Percentiles rank a stretch among this genome's conserved stretches.
These are phyloP conservation scores for Bovichtus variegatus DNA, from an alignment of 2,797 vertebrate species.

Conservation along the genomic window DNA sequence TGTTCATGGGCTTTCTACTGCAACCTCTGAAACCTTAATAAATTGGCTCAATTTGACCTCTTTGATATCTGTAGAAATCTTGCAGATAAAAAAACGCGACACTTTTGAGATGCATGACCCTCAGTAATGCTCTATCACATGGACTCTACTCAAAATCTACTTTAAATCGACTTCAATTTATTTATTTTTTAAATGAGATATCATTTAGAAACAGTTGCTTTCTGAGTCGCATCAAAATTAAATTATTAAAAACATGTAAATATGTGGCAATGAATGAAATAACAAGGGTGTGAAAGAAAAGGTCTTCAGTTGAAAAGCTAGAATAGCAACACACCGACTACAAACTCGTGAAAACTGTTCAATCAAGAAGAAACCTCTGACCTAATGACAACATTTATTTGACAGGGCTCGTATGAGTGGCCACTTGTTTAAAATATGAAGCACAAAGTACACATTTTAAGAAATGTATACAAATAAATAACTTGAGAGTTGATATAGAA, in stretches of 20 bases:
- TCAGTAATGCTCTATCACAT: neutral
- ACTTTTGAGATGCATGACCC: neutral
- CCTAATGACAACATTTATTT: no score
- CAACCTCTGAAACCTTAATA: neutral
- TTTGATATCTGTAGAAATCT: neutral
- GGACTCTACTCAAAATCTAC: neutral
- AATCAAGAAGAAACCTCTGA: neutral
- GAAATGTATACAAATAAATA: neutral
- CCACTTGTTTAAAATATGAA: neutral
- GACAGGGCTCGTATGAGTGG: no score
- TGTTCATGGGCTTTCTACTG: neutral
- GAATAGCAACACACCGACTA: no score
- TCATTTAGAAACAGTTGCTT: no score
- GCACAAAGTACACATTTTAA: neutral
- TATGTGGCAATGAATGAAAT: no score
- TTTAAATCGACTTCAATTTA: no score
- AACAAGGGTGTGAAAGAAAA: no score
- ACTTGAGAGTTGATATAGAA: neutral
- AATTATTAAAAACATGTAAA: no score
- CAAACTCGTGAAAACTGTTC: no score
- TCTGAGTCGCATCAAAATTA: no score
- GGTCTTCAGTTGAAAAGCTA: no score
- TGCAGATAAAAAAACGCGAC: neutral
- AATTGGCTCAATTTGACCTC: neutral
- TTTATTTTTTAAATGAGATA: no score